Conservation (phyloP, 2,113 vertebrate species). For the Saiga tatarica region DNA sequence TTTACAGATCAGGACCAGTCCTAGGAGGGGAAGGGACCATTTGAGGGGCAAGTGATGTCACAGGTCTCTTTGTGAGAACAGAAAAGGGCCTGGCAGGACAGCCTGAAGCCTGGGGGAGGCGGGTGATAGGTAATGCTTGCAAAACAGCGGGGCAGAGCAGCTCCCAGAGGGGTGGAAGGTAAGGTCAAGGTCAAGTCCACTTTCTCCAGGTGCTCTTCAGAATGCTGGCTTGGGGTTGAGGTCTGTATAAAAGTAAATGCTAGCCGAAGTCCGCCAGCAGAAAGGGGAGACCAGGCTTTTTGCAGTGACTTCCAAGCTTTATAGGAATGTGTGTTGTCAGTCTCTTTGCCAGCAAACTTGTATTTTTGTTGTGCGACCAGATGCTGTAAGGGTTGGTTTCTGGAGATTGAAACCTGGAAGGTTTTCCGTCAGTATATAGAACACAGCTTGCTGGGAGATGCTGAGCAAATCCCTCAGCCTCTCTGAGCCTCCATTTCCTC, state of each 20-base stretch:
- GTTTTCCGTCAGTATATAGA: neutral
- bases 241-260: neutral
- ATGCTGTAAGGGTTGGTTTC: neutral
- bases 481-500: neutral
- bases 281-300: neutral
- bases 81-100: neutral
- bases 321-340: neutral
- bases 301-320: neutral
- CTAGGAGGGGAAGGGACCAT: neutral
- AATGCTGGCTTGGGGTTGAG: neutral
- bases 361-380: neutral
- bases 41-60: conserved; percentile 55
- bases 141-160: neutral
- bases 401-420: neutral
- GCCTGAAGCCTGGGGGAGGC: neutral
- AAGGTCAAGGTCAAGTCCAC: neutral
- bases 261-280: neutral
- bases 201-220: neutral
- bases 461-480: neutral
- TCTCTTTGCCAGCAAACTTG: neutral
- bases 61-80: conserved; percentile 62
- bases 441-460: neutral
- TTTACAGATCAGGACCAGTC: neutral
- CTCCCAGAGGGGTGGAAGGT: neutral
- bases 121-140: neutral